A percentile compares a stretch with the other conserved stretches of the same genome.
Evolutionary conservation across 2,113 vertebrate genomes (phyloP).

Genomic region (Rattus rattus): DNA sequence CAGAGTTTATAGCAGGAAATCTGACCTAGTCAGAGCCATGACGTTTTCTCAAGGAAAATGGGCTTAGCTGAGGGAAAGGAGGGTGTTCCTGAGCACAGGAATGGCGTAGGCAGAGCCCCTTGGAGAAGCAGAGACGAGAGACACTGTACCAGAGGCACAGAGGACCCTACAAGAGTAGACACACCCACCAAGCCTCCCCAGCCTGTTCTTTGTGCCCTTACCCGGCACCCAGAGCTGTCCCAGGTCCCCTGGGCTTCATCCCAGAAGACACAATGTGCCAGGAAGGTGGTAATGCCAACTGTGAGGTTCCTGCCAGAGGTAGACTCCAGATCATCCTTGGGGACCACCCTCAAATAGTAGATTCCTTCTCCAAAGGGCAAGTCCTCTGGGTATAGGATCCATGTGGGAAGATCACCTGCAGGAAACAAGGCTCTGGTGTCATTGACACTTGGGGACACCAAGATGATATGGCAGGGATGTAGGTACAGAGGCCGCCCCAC

Average conservation of each 20-base stretch:
- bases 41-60: background rate
- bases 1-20: background rate
- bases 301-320: constrained; percentile 82
- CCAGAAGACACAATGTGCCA: constrained; percentile 95
- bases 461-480: background rate
- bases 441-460: background rate
- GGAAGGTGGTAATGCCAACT: constrained; percentile 89
- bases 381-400: constrained; percentile 92
- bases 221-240: constrained; percentile 93
- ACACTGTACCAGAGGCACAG: no score
- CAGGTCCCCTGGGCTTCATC: constrained; percentile 88
- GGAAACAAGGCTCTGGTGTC: background rate
- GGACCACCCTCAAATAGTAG: constrained; percentile 91
- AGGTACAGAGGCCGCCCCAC: accelerated
- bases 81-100: background rate
- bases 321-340: constrained; percentile 85
- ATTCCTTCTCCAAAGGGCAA: constrained; percentile 87
- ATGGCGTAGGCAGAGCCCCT: background rate
- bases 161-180: background rate
- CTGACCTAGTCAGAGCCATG: background rate
- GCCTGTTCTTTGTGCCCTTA: constrained; percentile 80
- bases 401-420: constrained; percentile 90
- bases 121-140: background rate
- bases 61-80: background rate
- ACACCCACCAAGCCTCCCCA: background rate